phyloP scores from a whole-genome alignment of 2,113 vertebrate genomes.

The Spea multiplicata region DNA sequence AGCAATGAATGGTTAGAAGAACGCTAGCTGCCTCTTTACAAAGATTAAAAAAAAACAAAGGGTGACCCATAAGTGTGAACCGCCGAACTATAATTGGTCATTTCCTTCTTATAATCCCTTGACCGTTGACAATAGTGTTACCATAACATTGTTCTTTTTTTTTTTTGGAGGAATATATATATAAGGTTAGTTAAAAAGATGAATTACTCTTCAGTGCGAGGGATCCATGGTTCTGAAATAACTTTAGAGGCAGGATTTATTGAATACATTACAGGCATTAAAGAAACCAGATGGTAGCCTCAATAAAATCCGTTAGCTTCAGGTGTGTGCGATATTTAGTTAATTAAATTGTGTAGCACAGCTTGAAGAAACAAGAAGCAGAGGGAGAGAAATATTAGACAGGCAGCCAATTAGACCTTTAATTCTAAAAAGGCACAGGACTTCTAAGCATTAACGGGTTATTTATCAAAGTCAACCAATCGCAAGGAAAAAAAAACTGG shows the following conservation, averaged over 20 bases:
- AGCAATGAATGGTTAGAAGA: not conserved
- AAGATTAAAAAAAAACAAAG: not conserved
- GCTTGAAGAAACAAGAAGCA: constrained; percentile 47
- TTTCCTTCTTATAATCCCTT: constrained; percentile 30
- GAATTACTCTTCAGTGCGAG: not conserved
- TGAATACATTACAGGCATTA: constrained; percentile 9
- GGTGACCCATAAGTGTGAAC: constrained; percentile 13
- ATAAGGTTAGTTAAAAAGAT: constrained; percentile 2
- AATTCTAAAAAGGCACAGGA: constrained; percentile 8
- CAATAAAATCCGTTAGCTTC: constrained; percentile 44
- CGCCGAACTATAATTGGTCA: constrained; percentile 32
- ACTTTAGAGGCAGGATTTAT: constrained; percentile 42
- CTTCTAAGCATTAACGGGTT: constrained; percentile 22
- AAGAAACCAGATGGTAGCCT: constrained; percentile 51
- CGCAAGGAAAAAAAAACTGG: not conserved
- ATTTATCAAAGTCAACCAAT: constrained; percentile 29
- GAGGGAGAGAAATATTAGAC: constrained; percentile 43
- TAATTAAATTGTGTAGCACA: constrained; percentile 51
- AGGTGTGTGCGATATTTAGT: constrained; percentile 46
- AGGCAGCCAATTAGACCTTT: constrained; percentile 33
- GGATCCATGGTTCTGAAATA: constrained; percentile 2
- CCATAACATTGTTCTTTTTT: constrained; percentile 25
- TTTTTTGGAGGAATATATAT: constrained; percentile 24
- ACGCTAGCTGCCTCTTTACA: not conserved
- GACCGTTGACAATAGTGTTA: constrained; percentile 31